These are phyloP conservation scores for Uria lomvia DNA, from an alignment of 2,113 vertebrate species.

Conservation along the genomic window DNA sequence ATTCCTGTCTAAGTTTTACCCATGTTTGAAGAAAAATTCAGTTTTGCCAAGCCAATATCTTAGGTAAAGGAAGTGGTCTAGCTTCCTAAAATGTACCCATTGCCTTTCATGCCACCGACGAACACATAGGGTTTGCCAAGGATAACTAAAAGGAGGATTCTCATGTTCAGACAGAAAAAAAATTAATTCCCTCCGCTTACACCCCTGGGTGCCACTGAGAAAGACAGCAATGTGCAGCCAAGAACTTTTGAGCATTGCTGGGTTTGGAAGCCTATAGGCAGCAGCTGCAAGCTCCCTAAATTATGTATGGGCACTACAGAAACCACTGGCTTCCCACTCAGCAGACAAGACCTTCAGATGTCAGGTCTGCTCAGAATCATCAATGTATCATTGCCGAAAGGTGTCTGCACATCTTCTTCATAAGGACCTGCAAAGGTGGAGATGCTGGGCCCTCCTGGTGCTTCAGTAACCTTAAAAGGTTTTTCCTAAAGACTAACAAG, in stretches of 20 bases:
- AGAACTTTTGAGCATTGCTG: neutral
- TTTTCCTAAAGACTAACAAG: neutral
- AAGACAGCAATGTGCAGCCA: neutral
- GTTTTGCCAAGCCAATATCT: neutral
- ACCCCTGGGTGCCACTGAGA: neutral
- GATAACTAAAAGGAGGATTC: neutral
- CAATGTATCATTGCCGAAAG: neutral
- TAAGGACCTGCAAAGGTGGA: neutral
- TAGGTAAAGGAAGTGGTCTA: neutral
- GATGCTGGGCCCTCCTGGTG: neutral
- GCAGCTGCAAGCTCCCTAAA: conserved; percentile 19
- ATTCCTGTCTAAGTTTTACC: neutral
- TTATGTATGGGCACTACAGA: neutral
- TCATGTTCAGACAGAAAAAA: neutral
- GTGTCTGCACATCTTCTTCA: neutral
- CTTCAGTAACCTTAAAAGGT: neutral
- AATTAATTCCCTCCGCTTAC: neutral
- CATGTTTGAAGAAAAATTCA: neutral
- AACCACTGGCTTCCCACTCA: neutral
- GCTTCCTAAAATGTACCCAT: neutral
- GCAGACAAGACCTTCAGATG: neutral
- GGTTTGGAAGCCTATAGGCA: neutral
- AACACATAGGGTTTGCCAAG: neutral
- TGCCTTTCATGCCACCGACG: neutral
- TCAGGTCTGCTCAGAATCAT: neutral